A percentile compares a stretch with the other conserved stretches of the same genome.
phyloP scores from a whole-genome alignment of 2,113 vertebrate species.

The Poecilia latipinna region DNA sequence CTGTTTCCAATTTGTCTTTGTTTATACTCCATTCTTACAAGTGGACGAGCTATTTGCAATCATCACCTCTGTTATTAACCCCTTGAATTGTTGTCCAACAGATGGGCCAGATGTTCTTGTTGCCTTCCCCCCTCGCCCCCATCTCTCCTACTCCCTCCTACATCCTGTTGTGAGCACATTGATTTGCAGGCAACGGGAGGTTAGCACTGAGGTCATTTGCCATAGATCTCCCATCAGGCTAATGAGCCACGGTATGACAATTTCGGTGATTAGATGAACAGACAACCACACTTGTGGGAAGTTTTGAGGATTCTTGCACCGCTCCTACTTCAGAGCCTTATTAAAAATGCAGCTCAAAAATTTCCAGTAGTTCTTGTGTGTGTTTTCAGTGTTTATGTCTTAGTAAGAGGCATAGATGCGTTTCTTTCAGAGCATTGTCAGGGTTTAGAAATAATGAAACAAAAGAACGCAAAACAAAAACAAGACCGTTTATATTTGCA shows the following conservation, averaged over 20 bases:
- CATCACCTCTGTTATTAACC: slow-evolving; percentile 69
- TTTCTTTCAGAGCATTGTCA: background rate
- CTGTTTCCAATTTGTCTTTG: slow-evolving; percentile 68
- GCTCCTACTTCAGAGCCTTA: slow-evolving; percentile 16
- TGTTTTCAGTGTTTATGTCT: slow-evolving; percentile 18
- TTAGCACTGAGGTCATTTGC: slow-evolving; percentile 48
- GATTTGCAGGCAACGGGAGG: slow-evolving; percentile 64
- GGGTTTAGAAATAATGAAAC: background rate
- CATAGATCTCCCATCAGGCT: slow-evolving; percentile 71
- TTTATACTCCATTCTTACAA: slow-evolving; percentile 66
- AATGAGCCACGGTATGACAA: slow-evolving; percentile 68
- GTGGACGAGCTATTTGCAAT: slow-evolving; percentile 62
- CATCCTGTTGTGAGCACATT: slow-evolving; percentile 59
- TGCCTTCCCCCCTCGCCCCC: slow-evolving; percentile 25
- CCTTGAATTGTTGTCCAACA: slow-evolving; percentile 30
- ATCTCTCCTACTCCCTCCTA: slow-evolving; percentile 1
- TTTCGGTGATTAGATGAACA: slow-evolving; percentile 55
- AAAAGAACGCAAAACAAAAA: background rate
- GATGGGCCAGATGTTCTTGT: slow-evolving; percentile 23
- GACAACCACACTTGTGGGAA: slow-evolving; percentile 44
- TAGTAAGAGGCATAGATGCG: background rate
- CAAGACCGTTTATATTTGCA: background rate
- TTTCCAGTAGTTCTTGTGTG: slow-evolving; percentile 7
- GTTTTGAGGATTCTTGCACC: slow-evolving; percentile 41
- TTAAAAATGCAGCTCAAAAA: slow-evolving; percentile 28